These are phyloP conservation scores for Nyleta sp. DNA, from an alignment of 2,888 invertebrate genomes.

Conservation along the genomic window DNA sequence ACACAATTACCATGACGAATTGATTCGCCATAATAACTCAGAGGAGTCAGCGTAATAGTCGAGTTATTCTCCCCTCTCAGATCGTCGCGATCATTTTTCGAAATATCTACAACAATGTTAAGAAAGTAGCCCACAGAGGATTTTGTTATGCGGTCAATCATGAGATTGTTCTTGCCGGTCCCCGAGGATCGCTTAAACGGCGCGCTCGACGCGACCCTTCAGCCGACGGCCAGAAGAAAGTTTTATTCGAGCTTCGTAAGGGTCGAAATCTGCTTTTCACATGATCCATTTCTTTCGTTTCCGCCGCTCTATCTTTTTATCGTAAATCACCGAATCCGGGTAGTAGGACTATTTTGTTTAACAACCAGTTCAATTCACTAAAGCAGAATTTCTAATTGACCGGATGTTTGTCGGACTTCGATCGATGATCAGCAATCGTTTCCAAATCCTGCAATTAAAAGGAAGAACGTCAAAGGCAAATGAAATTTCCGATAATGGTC, in stretches of 20 bases:
- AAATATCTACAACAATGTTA: conserved; percentile 53
- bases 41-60: conserved; percentile 18
- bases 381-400: no score
- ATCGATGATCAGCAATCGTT: conserved; percentile 59
- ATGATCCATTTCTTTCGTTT: conserved; percentile 26
- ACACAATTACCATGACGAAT: conserved; percentile 23
- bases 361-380: no score
- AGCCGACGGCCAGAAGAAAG: conserved; percentile 63
- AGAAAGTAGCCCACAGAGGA: conserved; percentile 78
- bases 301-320: no score
- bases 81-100: conserved; percentile 43
- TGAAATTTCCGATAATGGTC: conserved; percentile 50
- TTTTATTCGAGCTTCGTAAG: conserved; percentile 63
- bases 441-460: conserved; percentile 58
- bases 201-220: conserved; percentile 52
- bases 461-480: conserved; percentile 51
- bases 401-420: no score
- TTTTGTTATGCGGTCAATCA: conserved; percentile 81
- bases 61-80: conserved; percentile 9
- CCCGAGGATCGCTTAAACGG: conserved; percentile 79
- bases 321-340: no score
- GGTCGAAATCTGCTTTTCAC: conserved; percentile 80
- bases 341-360: no score
- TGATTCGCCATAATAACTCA: conserved; percentile 23
- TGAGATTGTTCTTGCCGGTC: conserved; percentile 80